These are phyloP conservation scores for Heloderma charlesbogerti DNA, from an alignment of 2,113 vertebrate genomes.

Conservation along the genomic window DNA sequence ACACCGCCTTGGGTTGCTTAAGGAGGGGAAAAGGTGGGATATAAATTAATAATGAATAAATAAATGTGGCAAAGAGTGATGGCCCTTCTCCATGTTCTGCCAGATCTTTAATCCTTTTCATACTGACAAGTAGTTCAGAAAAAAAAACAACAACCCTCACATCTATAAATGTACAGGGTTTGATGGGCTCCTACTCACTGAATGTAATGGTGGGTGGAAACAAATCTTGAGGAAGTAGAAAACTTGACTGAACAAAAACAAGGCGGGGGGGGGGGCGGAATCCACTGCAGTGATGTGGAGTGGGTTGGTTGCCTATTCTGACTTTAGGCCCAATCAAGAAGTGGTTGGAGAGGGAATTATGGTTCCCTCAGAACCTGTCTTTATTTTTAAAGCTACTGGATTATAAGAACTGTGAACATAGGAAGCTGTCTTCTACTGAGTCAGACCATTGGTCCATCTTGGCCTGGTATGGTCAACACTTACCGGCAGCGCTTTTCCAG, in stretches of 20 bases:
- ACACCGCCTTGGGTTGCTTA: too few relatives aligned
- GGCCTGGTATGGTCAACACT: too few relatives aligned
- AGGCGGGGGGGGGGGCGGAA: neutral
- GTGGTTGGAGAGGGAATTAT: neutral
- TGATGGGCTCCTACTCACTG: neutral
- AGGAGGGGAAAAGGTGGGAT: too few relatives aligned
- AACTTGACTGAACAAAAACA: neutral
- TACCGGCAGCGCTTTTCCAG: too few relatives aligned
- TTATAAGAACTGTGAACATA: neutral
- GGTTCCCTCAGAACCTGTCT: neutral
- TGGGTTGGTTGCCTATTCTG: neutral
- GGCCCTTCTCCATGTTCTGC: neutral
- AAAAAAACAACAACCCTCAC: too few relatives aligned
- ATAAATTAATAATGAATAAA: too few relatives aligned
- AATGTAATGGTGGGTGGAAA: neutral
- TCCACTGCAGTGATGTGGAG: neutral
- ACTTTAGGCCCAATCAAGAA: neutral
- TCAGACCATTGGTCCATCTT: too few relatives aligned
- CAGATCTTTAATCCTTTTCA: neutral
- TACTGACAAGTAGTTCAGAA: neutral
- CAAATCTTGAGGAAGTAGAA: neutral
- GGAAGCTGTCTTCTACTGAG: too few relatives aligned
- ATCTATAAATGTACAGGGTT: neutral
- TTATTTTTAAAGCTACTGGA: neutral
- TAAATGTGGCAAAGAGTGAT: neutral